These are phyloP conservation scores for Meiosimyza decipiens DNA, from an alignment of 2,888 invertebrate species.

Conservation along the genomic window DNA sequence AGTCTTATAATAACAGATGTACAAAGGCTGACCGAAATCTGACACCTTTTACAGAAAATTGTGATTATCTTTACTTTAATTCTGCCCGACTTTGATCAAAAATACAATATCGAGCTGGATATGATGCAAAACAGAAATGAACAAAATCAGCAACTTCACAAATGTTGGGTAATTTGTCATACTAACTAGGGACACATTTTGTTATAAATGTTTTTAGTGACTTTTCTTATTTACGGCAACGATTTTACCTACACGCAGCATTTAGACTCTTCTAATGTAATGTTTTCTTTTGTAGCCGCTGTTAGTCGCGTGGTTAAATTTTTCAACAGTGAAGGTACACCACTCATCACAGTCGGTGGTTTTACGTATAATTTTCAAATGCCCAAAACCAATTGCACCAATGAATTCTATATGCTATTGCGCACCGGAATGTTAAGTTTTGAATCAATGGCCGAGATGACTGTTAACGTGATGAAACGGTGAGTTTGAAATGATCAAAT, in stretches of 20 bases:
- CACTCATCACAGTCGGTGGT: constrained; percentile 84
- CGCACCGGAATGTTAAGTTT: constrained; percentile 80
- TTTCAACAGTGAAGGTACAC: constrained; percentile 77
- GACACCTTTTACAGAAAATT: no score
- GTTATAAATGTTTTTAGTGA: neutral
- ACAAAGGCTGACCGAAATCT: no score
- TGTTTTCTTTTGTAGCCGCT: constrained; percentile 71
- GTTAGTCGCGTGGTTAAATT: constrained; percentile 84
- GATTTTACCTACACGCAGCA: neutral
- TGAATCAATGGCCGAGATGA: constrained; percentile 77
- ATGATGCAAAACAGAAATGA: no score
- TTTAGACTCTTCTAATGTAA: neutral
- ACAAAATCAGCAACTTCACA: no score
- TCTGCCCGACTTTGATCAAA: no score
- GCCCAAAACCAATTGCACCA: constrained; percentile 75
- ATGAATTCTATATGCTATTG: constrained; percentile 84
- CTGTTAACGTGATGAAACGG: constrained; percentile 77
- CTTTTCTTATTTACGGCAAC: no score
- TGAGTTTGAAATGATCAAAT: constrained; percentile 62
- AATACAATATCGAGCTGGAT: no score
- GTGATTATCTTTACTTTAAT: no score
- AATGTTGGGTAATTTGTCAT: neutral
- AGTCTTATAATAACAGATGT: no score
- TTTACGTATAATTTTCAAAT: constrained; percentile 82
- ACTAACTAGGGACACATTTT: neutral